Evolutionary conservation across 2,888 invertebrate species (phyloP).

Genomic region (Dryadula phaetusa): DNA sequence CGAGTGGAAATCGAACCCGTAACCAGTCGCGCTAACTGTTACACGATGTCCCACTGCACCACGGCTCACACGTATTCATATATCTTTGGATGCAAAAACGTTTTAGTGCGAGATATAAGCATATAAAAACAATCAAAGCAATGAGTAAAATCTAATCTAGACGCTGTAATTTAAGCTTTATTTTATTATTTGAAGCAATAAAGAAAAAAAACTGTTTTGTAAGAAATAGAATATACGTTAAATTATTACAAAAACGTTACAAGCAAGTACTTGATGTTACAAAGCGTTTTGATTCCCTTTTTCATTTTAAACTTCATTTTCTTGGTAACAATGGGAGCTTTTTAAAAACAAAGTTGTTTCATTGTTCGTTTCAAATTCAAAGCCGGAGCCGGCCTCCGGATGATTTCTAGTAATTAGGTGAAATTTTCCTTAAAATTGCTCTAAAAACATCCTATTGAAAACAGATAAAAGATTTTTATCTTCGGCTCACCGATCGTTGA

Average conservation of each 20-base stretch:
- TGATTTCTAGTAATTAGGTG: conserved; percentile 69
- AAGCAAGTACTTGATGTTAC: not conserved
- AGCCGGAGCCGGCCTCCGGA: conserved; percentile 45
- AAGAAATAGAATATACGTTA: not conserved
- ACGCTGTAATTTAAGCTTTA: too few species aligned
- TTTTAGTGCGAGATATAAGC: too few species aligned
- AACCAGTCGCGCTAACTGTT: too few species aligned
- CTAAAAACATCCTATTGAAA: conserved; percentile 73
- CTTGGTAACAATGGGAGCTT: conserved; percentile 26
- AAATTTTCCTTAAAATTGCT: conserved; percentile 68
- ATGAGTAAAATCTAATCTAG: too few species aligned
- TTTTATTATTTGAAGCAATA: too few species aligned
- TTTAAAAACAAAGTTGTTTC: conserved; percentile 30
- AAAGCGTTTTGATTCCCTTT: conserved; percentile 3
- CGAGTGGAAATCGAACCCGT: too few species aligned
- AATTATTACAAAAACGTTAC: conserved; percentile 1
- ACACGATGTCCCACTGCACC: too few species aligned
- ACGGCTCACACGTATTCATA: too few species aligned
- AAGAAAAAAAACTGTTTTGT: not conserved
- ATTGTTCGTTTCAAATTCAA: conserved; percentile 38
- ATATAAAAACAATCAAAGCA: too few species aligned
- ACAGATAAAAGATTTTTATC: conserved; percentile 73
- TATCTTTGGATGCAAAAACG: too few species aligned
- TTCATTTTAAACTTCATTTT: conserved; percentile 25
- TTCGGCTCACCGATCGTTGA: conserved; percentile 63